A percentile compares a stretch with the other conserved stretches of the same genome.
Conservation (phyloP, 2,113 vertebrate species). For the Cettia cetti region DNA sequence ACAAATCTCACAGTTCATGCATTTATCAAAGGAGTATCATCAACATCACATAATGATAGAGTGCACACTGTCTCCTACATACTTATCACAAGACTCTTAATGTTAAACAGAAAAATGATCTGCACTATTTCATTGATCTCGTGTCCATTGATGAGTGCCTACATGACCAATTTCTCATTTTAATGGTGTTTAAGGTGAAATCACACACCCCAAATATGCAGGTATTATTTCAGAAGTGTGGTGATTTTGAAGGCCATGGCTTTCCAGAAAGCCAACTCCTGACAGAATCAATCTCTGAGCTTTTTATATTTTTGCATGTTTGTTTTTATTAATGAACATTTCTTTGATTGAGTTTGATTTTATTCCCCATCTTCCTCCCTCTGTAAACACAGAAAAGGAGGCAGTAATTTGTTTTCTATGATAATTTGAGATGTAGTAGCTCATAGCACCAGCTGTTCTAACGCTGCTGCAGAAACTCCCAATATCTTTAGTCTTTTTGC, state of each 20-base stretch:
- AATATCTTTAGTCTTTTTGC: background rate
- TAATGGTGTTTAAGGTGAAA: background rate
- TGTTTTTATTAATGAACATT: background rate
- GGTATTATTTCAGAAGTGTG: background rate
- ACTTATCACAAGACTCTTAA: background rate
- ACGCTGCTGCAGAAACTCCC: background rate
- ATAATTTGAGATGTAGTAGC: background rate
- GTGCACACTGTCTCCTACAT: background rate
- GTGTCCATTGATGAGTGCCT: background rate
- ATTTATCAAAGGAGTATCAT: conserved; percentile 18
- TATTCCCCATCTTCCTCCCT: background rate
- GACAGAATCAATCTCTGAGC: background rate
- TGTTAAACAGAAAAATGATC: background rate
- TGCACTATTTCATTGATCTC: background rate
- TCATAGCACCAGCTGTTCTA: background rate
- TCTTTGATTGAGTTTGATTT: background rate
- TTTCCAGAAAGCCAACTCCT: background rate
- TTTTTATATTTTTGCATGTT: background rate
- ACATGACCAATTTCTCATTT: background rate
- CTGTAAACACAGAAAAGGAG: background rate
- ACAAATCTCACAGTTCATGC: background rate
- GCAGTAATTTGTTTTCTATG: background rate
- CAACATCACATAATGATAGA: background rate
- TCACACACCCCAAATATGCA: background rate
- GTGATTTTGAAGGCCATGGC: background rate